Conservation (phyloP, 2,113 vertebrate genomes). For the Shinisaurus crocodilurus region DNA sequence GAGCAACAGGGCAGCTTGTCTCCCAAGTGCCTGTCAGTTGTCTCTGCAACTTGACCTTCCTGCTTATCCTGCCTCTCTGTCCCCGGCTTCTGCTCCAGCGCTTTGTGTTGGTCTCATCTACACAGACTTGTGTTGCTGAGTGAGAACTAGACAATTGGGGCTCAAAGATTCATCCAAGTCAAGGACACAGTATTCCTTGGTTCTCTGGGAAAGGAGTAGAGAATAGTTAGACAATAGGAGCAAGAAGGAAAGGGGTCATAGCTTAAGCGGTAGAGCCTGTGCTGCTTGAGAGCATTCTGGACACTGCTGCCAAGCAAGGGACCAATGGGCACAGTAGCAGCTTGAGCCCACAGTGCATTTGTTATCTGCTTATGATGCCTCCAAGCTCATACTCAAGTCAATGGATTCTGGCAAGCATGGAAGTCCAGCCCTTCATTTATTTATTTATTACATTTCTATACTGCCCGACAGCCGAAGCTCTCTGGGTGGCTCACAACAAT, state of each 20-base stretch:
- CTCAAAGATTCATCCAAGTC: neutral
- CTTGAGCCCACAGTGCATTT: neutral
- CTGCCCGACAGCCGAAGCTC: too few relatives aligned
- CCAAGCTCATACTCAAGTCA: neutral
- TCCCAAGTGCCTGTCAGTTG: too few relatives aligned
- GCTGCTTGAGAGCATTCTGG: neutral
- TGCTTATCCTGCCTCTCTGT: too few relatives aligned
- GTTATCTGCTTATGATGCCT: neutral
- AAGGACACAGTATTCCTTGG: neutral
- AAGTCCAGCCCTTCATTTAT: neutral
- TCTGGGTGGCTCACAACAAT: too few relatives aligned
- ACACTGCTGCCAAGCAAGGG: neutral
- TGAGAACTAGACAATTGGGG: neutral
- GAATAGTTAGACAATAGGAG: neutral
- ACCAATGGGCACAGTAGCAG: too few relatives aligned
- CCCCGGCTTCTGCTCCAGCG: too few relatives aligned
- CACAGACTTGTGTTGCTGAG: neutral
- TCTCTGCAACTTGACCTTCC: too few relatives aligned
- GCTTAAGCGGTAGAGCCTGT: neutral
- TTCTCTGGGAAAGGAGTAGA: neutral
- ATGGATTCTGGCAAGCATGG: neutral
- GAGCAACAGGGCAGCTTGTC: too few relatives aligned
- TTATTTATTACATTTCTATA: too few relatives aligned
- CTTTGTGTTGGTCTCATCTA: neutral
- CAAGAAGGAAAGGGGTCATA: neutral